phyloP scores from a whole-genome alignment of 1,140 invertebrate species.

The Dolichoris vasculosae region DNA sequence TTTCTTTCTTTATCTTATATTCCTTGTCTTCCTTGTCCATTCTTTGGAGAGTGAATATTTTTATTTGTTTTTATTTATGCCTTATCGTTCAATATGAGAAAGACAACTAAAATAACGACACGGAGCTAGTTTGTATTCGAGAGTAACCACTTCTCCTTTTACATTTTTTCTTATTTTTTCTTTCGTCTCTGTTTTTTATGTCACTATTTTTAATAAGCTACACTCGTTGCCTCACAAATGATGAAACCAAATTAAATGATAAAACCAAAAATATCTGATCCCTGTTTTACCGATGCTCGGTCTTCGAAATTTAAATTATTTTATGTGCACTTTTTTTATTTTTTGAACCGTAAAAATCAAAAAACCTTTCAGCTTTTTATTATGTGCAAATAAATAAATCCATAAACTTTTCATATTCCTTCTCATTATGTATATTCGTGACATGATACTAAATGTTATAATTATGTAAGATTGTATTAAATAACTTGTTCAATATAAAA shows the following conservation, averaged over 20 bases:
- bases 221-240: neutral
- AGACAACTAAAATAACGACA: neutral
- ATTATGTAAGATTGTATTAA: no score
- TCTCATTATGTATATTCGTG: no score
- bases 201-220: neutral
- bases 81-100: conserved; percentile 13
- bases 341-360: no score
- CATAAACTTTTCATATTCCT: no score
- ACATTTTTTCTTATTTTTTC: neutral
- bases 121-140: conserved; percentile 52
- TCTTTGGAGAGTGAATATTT: conserved; percentile 1
- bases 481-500: no score
- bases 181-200: neutral
- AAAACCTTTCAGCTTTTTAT: no score
- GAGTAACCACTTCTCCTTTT: conserved; percentile 57
- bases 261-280: no score
- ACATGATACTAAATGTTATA: no score
- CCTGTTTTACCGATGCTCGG: neutral
- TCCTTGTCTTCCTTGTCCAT: neutral
- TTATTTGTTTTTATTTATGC: conserved; percentile 3
- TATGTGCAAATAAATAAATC: no score
- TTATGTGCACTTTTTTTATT: no score
- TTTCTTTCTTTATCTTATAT: conserved; percentile 28
- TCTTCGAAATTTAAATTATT: neutral
- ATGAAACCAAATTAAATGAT: neutral